Evolutionary conservation across 2,113 vertebrate genomes (phyloP).

Genomic region (Tyrannus savana): DNA sequence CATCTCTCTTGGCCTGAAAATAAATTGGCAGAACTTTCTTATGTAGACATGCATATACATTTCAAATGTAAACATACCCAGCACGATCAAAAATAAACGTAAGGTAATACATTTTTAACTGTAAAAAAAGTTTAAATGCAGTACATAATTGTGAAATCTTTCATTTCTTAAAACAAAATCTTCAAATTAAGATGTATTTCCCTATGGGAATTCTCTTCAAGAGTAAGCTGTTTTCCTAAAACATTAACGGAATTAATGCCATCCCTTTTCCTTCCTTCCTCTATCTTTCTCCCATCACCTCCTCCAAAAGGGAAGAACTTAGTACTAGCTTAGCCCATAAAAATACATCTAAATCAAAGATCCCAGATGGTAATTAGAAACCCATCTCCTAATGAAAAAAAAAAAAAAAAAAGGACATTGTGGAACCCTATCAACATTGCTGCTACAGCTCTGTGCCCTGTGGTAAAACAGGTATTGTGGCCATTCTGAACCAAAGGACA

Average conservation of each 20-base stretch:
- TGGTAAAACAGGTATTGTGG: neutral
- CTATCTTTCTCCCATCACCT: neutral
- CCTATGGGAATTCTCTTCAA: neutral
- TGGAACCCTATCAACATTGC: neutral
- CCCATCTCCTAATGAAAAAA: neutral
- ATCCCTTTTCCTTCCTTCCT: neutral
- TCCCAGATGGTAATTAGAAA: neutral
- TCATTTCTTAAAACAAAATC: neutral
- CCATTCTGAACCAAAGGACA: neutral
- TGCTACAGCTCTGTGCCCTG: fast-evolving
- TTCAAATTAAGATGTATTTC: neutral
- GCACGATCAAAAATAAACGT: neutral
- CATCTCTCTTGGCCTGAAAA: neutral
- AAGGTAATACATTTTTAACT: neutral
- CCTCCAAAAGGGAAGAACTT: neutral
- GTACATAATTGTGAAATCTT: neutral
- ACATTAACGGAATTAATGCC: neutral
- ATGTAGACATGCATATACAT: neutral
- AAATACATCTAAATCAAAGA: neutral
- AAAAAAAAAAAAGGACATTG: no score
- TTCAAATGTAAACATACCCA: neutral
- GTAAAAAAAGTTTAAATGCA: neutral
- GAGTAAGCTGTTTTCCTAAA: neutral
- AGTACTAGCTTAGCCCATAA: neutral
- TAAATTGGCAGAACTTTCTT: neutral